Evolutionary conservation across 2,113 vertebrate species (phyloP).

Genomic region (Varanus salvator): DNA sequence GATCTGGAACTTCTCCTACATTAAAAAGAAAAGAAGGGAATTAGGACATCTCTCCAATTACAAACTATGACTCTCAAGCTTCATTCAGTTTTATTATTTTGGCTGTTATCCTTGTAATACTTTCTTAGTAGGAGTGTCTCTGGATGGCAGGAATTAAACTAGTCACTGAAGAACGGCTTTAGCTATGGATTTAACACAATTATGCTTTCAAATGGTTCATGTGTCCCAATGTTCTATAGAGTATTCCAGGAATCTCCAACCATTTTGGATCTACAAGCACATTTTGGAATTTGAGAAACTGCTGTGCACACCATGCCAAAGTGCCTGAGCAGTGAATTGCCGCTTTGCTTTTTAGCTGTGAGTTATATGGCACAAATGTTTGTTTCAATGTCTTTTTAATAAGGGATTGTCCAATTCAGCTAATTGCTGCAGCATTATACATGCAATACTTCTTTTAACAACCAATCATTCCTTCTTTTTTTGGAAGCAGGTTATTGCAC

Average conservation of each 20-base stretch:
- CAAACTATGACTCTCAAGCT: not conserved
- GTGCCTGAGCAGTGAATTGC: too few relatives aligned
- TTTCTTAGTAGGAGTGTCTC: not conserved
- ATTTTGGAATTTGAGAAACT: too few relatives aligned
- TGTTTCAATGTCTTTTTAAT: too few relatives aligned
- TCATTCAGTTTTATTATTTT: not conserved
- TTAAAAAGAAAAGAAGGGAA: constrained; percentile 2
- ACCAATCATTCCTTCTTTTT: too few relatives aligned
- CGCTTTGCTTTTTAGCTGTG: too few relatives aligned
- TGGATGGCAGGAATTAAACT: not conserved
- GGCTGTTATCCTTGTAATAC: not conserved
- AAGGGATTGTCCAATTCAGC: too few relatives aligned
- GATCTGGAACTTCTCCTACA: constrained; percentile 83
- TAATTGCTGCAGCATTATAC: too few relatives aligned
- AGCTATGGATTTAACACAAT: not conserved
- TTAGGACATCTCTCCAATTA: not conserved
- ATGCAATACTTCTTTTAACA: too few relatives aligned
- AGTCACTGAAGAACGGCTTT: not conserved
- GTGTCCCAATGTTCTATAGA: not conserved
- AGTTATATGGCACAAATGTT: too few relatives aligned
- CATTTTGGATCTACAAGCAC: too few relatives aligned
- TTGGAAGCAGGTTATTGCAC: too few relatives aligned
- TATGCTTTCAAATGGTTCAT: not conserved
- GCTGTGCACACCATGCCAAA: too few relatives aligned
- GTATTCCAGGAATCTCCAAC: not conserved